phyloP scores from a whole-genome alignment of 2,888 invertebrate species.

The Ametastegia equiseti region DNA sequence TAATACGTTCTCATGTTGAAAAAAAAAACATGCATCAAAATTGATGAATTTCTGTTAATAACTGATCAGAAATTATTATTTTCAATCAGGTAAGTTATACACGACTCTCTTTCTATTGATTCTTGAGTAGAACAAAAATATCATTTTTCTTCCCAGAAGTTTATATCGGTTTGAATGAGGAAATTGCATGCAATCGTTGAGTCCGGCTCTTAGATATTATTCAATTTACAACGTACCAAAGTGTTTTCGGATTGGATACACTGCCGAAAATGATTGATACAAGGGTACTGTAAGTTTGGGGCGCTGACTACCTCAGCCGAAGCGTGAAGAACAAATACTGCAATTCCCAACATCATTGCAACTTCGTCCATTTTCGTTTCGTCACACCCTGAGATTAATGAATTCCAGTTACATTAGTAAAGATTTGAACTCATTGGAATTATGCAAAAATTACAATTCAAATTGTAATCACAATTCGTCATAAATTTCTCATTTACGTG shows the following conservation, averaged over 20 bases:
- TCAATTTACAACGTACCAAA: constrained; percentile 74
- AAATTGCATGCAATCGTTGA: background rate
- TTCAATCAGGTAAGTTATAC: background rate
- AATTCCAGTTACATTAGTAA: background rate
- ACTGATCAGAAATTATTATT: constrained; percentile 10
- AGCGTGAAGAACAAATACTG: constrained; percentile 91
- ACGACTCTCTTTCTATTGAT: background rate
- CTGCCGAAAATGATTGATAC: constrained; percentile 94
- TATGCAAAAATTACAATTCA: background rate
- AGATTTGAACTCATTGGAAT: background rate
- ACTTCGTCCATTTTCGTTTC: constrained; percentile 90
- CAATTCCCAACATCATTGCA: constrained; percentile 92
- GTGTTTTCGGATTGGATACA: constrained; percentile 84
- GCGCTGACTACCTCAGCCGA: constrained; percentile 86
- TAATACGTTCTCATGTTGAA: background rate
- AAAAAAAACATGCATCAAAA: background rate
- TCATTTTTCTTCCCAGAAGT: background rate
- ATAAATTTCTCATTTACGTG: background rate
- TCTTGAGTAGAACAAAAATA: background rate
- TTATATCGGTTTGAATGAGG: background rate
- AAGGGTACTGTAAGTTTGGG: constrained; percentile 92
- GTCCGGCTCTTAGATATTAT: background rate
- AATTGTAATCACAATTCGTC: background rate
- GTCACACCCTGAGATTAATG: constrained; percentile 77
- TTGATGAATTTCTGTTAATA: background rate